A percentile compares a stretch with the other conserved stretches of the same genome.
These are phyloP conservation scores for Myotis yumanensis DNA, from an alignment of 2,113 vertebrate genomes.

Conservation along the genomic window DNA sequence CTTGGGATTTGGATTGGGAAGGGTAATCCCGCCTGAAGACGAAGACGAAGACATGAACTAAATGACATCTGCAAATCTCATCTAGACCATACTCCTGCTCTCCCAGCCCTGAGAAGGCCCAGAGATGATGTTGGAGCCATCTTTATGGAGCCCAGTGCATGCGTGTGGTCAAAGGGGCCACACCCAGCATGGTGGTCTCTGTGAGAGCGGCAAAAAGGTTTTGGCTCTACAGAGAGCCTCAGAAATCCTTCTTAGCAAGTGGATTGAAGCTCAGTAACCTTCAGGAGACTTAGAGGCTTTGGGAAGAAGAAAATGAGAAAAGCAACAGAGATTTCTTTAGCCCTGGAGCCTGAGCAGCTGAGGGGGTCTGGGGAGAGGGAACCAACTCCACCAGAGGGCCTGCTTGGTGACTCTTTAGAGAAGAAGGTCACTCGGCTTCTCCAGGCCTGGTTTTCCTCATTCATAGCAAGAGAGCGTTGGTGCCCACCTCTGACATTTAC, in stretches of 20 bases:
- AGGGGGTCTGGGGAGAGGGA: neutral
- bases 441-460: neutral
- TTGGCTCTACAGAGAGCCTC: neutral
- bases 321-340: neutral
- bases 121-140: neutral
- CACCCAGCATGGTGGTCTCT: neutral
- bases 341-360: neutral
- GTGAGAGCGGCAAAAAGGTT: neutral
- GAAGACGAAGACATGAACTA: neutral
- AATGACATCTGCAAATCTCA: neutral
- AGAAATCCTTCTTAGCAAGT: neutral
- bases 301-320: neutral
- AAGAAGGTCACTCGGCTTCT: neutral
- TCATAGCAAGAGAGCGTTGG: neutral
- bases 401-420: neutral
- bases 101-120: neutral
- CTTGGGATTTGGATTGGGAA: neutral
- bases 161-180: neutral
- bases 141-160: neutral
- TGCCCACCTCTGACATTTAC: neutral
- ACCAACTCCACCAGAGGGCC: neutral
- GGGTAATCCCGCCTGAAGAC: rapidly evolving
- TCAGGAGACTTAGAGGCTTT: neutral
- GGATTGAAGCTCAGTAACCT: too few relatives aligned
- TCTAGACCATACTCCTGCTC: neutral